Base-by-base conservation (phyloP, 2,113 vertebrate species). In the Callocephalon fimbriatum region DNA sequence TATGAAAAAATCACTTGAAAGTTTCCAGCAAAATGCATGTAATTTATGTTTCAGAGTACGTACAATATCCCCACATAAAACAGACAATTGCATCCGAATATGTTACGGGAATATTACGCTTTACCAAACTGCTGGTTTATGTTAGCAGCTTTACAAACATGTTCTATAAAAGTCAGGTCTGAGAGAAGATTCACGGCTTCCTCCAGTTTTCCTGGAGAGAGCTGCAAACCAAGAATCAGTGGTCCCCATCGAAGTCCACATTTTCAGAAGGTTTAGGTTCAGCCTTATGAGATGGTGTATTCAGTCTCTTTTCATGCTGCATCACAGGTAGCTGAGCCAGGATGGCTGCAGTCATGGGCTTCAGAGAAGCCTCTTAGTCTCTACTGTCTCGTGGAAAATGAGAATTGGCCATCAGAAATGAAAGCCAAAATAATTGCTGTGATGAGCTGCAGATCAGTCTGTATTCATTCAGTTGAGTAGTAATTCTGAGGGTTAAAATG, bases 1-100 rank as follows among this genome's bases (percentile, higher is more conserved):
- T 62, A 53, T 73, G 48, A 96, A 86, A 93, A 93, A 88, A 50
- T 92, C 35, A 9, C 38, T 65, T 71, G 14, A 73, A 86, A 80
- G 15, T 83, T 92, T 86, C 45, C 38, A 88, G 29, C 42, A 75
- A 90, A 94, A 93, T 31, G 9, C 10, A 1, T 70, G 13, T 79
- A 66, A 67, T 93, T 90, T 73, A 45, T 87, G 51, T 86, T 86
- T 93, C 72, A 27, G 67, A 66, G 56, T 53, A 63, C 18, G 12
- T 83, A 47, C 78, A 75, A 0, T 72, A 83, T 88, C 63, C 35
- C 48, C 54, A 42, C 53, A 56, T 91, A 93, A 86, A 81, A 8
- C 32, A 93, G 84, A 50, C 42, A 82, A 3, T 66, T 63, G 37
- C 40, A n/a, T 76, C 51, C 37, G 48, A 82, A 32, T 81, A 19